These are phyloP conservation scores for Crax fasciolata DNA, from an alignment of 2,797 vertebrate genomes.

Conservation along the genomic window DNA sequence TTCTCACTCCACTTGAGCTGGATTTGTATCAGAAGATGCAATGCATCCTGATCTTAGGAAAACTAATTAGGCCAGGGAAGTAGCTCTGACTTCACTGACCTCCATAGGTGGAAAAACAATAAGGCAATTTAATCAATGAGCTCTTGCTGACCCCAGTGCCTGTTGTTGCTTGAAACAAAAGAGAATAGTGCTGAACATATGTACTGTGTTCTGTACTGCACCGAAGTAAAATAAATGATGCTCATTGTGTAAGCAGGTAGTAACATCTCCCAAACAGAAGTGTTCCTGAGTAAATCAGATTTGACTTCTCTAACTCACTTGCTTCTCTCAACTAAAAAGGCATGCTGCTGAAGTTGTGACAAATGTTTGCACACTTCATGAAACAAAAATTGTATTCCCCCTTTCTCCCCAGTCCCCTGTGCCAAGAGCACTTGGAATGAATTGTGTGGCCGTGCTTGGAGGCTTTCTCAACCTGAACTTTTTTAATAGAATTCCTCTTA, in stretches of 20 bases:
- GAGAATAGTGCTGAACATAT: background rate
- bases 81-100: background rate
- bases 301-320: background rate
- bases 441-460: background rate
- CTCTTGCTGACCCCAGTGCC: background rate
- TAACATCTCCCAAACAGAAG: background rate
- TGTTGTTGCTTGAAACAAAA: background rate
- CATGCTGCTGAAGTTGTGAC: constrained; percentile 14
- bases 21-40: background rate
- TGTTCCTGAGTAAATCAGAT: constrained; percentile 33
- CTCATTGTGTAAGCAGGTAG: background rate
- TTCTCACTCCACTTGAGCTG: background rate
- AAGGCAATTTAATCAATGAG: background rate
- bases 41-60: background rate
- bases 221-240: background rate
- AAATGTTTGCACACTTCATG: background rate
- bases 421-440: background rate
- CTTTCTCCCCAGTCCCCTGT: background rate
- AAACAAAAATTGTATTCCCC: constrained; percentile 1
- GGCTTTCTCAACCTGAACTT: background rate
- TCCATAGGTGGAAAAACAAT: background rate
- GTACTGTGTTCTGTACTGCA: background rate
- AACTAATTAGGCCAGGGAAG: background rate
- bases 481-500: constrained; percentile 36
- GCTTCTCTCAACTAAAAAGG: background rate